phyloP scores from a whole-genome alignment of 2,888 invertebrate genomes.

The Oscheius sp. region DNA sequence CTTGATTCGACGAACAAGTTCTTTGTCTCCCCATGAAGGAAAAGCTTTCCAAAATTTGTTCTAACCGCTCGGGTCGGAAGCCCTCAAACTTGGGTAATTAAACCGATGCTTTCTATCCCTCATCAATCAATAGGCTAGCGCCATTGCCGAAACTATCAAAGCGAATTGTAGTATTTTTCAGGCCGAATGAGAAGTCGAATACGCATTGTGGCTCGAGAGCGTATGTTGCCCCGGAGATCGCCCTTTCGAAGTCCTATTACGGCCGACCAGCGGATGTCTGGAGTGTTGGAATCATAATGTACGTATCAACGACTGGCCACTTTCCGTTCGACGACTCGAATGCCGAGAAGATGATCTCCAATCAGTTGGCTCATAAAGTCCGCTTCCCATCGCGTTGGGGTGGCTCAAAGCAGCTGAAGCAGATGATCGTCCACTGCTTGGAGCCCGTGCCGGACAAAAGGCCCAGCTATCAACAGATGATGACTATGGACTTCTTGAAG shows the following conservation, averaged over 20 bases:
- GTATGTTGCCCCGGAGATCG: slow-evolving; percentile 86
- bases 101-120: no score
- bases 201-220: slow-evolving; percentile 87
- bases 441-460: neutral
- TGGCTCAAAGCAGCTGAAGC: neutral
- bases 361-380: neutral
- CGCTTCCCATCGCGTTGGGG: neutral
- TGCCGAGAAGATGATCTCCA: neutral
- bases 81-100: no score
- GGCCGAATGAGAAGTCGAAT: slow-evolving; percentile 75
- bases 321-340: slow-evolving; percentile 4
- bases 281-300: slow-evolving; percentile 81
- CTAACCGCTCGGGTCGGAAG: no score
- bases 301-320: slow-evolving; percentile 77
- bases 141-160: no score
- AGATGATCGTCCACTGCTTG: neutral
- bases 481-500: neutral
- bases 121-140: no score
- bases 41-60: no score
- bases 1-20: no score
- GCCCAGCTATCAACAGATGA: neutral
- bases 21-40: no score
- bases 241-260: neutral
- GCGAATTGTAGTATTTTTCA: no score
- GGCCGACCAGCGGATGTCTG: slow-evolving; percentile 77